Base-by-base conservation (phyloP, 1,140 invertebrate genomes). In the Pararge aegeria region DNA sequence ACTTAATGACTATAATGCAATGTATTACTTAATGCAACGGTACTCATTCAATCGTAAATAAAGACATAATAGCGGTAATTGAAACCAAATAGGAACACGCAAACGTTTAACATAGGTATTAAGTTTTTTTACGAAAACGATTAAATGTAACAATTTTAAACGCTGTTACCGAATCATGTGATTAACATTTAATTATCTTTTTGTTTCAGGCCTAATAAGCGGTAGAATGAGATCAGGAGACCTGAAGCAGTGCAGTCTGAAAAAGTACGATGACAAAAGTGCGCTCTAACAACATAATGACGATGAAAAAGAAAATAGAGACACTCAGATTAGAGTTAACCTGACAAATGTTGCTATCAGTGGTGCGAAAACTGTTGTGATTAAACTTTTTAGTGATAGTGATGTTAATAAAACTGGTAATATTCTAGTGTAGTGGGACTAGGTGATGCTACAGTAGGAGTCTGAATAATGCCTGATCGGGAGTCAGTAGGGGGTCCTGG, bases 401-500 rank as follows among this genome's bases (percentile, higher is more conserved):
- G 66, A 66, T 61, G 64, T 66, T 61, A 40, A 29, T 57, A 42
- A 54, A 64, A 68, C 59, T 67, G 61, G 52, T 64, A 44, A 55
- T 51, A 27, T 49, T 29, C 37, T 63, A 63, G 40, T 57, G 48
- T 62, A 40, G 60, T 55, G 21, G 37, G 55, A 57, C 49, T 57
- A 57, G 49, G 52, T 51, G 66, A 77, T 83, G 77, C 63, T 65
- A 60, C 55, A 70, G 64, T 78, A 71, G 73, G 74, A 76, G 61
- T 76, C 57, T 76, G 68, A 82, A 90, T 87, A 77, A 91, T 91
- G 90, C 90, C 90, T 77, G 89, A 91, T 84, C 78, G 90, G 71
- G 90, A 91, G 77, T 75, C 80, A 65, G 84, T 87, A 58, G 83
- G 87, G 56, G 80, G 84, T 69, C 79, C 84, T 49, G 82, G 87